Conservation (phyloP, 53 echinoderm and acorn worm genomes). For the Henricia sp. region DNA sequence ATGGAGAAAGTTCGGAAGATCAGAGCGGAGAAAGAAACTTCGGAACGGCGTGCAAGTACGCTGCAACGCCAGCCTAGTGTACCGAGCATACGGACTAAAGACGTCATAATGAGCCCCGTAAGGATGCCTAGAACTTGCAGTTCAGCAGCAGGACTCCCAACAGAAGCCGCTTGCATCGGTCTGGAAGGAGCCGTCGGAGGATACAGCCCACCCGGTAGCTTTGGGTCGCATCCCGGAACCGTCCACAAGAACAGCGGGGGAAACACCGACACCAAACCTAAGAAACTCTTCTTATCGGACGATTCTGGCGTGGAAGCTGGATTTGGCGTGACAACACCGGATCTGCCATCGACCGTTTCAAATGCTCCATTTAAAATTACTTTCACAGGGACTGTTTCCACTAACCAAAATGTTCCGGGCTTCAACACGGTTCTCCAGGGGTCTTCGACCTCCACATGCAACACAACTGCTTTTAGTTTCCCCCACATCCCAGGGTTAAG, state of each 20-base stretch:
- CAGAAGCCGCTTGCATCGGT: slow-evolving; percentile 29
- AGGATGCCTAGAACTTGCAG: background rate
- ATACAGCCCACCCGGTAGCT: slow-evolving; percentile 37
- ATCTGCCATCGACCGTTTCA: background rate
- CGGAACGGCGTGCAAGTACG: slow-evolving; percentile 21
- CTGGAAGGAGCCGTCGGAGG: slow-evolving; percentile 52
- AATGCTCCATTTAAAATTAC: slow-evolving; percentile 22
- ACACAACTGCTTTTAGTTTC: background rate
- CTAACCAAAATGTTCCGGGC: slow-evolving; percentile 22
- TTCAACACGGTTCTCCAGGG: slow-evolving; percentile 15
- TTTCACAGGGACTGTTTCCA: slow-evolving; percentile 53
- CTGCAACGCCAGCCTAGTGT: slow-evolving; percentile 25
- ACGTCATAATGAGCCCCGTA: slow-evolving; percentile 46
- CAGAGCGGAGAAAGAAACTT: slow-evolving; percentile 76
- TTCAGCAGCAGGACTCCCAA: background rate
- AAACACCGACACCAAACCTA: slow-evolving; percentile 10
- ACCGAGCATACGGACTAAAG: slow-evolving; percentile 40
- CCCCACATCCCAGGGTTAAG: too few species aligned
- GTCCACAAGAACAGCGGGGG: slow-evolving; percentile 4
- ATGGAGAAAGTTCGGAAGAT: slow-evolving; percentile 84
- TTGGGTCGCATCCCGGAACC: slow-evolving; percentile 23
- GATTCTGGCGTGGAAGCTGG: slow-evolving; percentile 47
- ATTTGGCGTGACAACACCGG: slow-evolving; percentile 15
- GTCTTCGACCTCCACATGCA: background rate
- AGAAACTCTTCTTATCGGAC: slow-evolving; percentile 45